These are phyloP conservation scores for Batillaria attramentaria DNA, from an alignment of 1,140 invertebrate species.

Conservation along the genomic window DNA sequence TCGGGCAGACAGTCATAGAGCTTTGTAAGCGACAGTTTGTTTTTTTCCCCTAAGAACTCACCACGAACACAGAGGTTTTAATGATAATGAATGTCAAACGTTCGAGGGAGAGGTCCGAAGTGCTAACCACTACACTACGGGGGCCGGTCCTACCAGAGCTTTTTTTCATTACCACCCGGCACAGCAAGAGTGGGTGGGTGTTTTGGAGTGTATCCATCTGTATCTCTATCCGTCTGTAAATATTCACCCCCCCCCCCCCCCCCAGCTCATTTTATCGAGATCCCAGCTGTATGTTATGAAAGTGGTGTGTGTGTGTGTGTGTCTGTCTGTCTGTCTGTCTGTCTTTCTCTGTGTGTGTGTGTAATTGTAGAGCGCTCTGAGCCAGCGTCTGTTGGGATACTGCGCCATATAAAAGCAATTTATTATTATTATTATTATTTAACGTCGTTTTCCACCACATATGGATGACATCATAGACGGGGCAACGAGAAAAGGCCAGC, in stretches of 20 bases:
- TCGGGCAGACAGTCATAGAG: too few species aligned
- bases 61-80: too few species aligned
- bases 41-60: too few species aligned
- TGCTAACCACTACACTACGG: neutral
- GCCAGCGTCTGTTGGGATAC: neutral
- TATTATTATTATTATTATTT: neutral
- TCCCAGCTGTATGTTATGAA: neutral
- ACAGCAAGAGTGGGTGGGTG: neutral
- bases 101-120: neutral
- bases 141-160: neutral
- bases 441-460: too few species aligned
- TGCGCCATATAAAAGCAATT: neutral
- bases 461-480: too few species aligned
- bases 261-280: neutral
- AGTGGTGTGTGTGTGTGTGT: conserved; percentile 6
- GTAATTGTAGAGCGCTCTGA: neutral
- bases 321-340: neutral
- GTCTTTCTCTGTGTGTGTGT: neutral
- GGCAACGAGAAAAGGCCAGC: neutral
- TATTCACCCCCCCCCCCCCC: neutral
- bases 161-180: neutral
- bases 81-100: neutral
- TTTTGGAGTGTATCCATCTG: neutral
- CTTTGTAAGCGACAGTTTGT: too few species aligned
- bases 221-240: neutral